Base-by-base conservation (phyloP, 23 tunicate species). In the Phallusia fumigata region DNA sequence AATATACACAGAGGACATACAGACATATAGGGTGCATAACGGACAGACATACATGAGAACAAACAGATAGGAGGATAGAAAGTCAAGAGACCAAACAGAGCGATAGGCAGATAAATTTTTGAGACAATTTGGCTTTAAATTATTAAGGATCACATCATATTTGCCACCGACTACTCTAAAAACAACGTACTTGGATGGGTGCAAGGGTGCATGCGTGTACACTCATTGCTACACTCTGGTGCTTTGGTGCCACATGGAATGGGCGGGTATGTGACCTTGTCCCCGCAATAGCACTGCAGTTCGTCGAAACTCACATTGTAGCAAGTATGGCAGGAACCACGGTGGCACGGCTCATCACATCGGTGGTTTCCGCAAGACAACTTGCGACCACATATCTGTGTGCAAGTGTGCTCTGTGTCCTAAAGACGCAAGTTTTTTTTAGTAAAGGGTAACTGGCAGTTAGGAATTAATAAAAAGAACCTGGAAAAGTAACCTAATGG, bases 291-390 rank as follows among this genome's bases (percentile, higher is more conserved):
- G 72, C 99, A 95, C 12, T 76, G 80, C 85, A 95, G 78, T 75
- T 95, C 99, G 31, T 95, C 99, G 75, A 95, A 95, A 74, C 95
- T 90, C 77, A 90, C 96, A 35, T 95, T 74, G 65, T 81, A 90
- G 79, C 99, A 95, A 2, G 85, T 77, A 81, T 90, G 92, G 73
- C 99, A 95, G 34, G 84, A 35, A 22, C 99, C 99, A 0, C 96
- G 80, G 75, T 95, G 99, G 80, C 99, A 95, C 5, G 77, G 72
- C 52, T 90, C 87, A 28, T 84, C 93, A 51, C 99, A 95, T 3
- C 87, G 82, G 72, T 95, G 99, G n/a, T 32, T 31, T 28, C 90
- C 90, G 33, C 99, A 95, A 5, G 85, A 65, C 0, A 95, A 73
- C 50, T 84, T 87, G n/a, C 89, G 87, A 13, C 99, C 99, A 52